A percentile compares a stretch with the other conserved stretches of the same genome.
Evolutionary conservation across 2,888 invertebrate genomes (phyloP).

Genomic region (Carabus problematicus): DNA sequence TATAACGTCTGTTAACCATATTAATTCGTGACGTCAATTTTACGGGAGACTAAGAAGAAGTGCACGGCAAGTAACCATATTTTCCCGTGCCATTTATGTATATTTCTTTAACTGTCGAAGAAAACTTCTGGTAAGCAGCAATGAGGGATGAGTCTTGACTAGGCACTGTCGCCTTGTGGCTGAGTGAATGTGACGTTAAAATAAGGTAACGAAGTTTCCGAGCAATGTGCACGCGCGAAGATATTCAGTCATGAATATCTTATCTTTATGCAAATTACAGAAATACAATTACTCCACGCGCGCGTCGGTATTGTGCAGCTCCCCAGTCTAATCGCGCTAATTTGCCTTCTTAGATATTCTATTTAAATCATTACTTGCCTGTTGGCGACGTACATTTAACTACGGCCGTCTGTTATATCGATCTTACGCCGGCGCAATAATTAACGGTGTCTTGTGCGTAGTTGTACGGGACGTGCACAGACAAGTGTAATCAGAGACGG

Average conservation of each 20-base stretch:
- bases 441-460: constrained; percentile 9
- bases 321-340: constrained; percentile 8
- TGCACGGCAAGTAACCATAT: too few relatives aligned
- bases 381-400: background rate
- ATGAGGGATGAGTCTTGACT: too few relatives aligned
- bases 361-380: constrained; percentile 23
- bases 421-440: constrained; percentile 14
- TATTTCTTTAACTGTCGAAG: too few relatives aligned
- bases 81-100: too few relatives aligned
- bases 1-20: too few relatives aligned
- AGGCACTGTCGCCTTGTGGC: too few relatives aligned
- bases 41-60: too few relatives aligned
- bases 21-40: too few relatives aligned
- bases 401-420: constrained; percentile 11
- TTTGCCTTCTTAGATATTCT: constrained; percentile 24
- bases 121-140: too few relatives aligned
- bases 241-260: constrained; percentile 32
- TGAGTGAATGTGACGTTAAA: background rate
- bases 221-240: constrained; percentile 8
- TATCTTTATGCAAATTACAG: constrained; percentile 30
- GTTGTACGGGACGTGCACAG: background rate
- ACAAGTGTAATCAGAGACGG: constrained; percentile 28
- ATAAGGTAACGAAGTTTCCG: constrained; percentile 27
- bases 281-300: constrained; percentile 31
- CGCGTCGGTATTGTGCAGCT: constrained; percentile 6